A percentile compares a stretch with the other conserved stretches of the same genome.
Conservation (phyloP, 2,888 invertebrate species). For the Cremastinae sp. region DNA sequence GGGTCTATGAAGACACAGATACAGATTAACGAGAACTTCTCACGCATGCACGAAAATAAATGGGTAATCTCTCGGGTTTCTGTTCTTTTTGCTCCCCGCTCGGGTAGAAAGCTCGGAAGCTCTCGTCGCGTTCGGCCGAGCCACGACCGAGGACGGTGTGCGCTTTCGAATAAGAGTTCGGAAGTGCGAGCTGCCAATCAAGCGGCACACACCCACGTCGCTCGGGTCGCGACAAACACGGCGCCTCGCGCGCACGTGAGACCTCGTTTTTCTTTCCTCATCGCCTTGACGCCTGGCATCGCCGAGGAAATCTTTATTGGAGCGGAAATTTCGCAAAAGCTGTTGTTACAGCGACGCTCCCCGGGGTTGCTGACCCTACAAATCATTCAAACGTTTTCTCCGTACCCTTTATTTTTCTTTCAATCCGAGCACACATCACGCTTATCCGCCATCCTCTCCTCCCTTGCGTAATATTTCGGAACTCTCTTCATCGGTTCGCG, state of each 20-base stretch:
- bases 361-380: background rate
- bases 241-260: slow-evolving; percentile 64
- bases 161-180: slow-evolving; percentile 50
- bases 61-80: slow-evolving; percentile 47
- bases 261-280: slow-evolving; percentile 33
- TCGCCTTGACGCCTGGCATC: slow-evolving; percentile 19
- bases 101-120: slow-evolving; percentile 50
- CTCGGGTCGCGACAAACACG: slow-evolving; percentile 65
- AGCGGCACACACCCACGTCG: slow-evolving; percentile 50
- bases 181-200: slow-evolving; percentile 71
- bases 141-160: too few species aligned
- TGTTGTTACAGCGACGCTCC: background rate
- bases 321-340: slow-evolving; percentile 6
- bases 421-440: too few species aligned
- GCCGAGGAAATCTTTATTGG: background rate
- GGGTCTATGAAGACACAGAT: slow-evolving; percentile 5
- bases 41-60: slow-evolving; percentile 64
- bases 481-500: too few species aligned
- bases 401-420: too few species aligned
- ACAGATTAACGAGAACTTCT: slow-evolving; percentile 65
- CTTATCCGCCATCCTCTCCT: too few species aligned
- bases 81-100: slow-evolving; percentile 43
- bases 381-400: background rate
- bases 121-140: slow-evolving; percentile 31
- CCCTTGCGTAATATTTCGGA: too few species aligned